A percentile compares a stretch with the other conserved stretches of the same genome.
Evolutionary conservation across 2,888 invertebrate genomes (phyloP).

Genomic region (Scaptomyza flava): DNA sequence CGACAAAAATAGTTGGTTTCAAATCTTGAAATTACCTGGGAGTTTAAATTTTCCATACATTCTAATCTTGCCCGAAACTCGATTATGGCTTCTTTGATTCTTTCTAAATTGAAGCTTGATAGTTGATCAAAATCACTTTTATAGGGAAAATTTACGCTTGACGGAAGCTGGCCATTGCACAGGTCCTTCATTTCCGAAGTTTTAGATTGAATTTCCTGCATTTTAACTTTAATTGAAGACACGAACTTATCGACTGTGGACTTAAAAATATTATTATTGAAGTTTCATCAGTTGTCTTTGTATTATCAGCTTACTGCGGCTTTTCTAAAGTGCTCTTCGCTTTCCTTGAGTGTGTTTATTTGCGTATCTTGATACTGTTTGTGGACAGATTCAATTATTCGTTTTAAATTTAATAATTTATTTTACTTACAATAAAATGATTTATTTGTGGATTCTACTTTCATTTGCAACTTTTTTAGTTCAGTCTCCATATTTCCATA

Average conservation of each 20-base stretch:
- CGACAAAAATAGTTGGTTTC: no score
- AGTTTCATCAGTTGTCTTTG: no score
- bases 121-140: constrained; percentile 85
- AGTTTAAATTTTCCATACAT: constrained; percentile 86
- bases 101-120: constrained; percentile 85
- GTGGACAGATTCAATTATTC: constrained; percentile 20
- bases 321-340: constrained; percentile 15
- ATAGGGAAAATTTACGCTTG: constrained; percentile 86
- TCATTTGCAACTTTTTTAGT: constrained; percentile 53
- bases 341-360: constrained; percentile 36
- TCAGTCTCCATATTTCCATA: constrained; percentile 52
- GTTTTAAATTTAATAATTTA: not conserved
- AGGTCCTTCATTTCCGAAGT: constrained; percentile 24
- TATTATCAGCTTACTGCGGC: constrained; percentile 23
- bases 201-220: constrained; percentile 23
- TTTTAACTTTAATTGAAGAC: constrained; percentile 15
- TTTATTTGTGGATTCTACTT: constrained; percentile 47
- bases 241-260: constrained; percentile 19
- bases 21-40: constrained; percentile 84
- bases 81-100: constrained; percentile 86
- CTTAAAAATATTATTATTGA: constrained; percentile 15
- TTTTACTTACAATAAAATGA: constrained; percentile 56
- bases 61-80: constrained; percentile 88
- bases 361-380: constrained; percentile 37
- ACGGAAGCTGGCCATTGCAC: constrained; percentile 82